Percentiles rank a stretch among this genome's conserved stretches.
phyloP scores from a whole-genome alignment of 2,113 vertebrate species.

The Archilochus colubris region DNA sequence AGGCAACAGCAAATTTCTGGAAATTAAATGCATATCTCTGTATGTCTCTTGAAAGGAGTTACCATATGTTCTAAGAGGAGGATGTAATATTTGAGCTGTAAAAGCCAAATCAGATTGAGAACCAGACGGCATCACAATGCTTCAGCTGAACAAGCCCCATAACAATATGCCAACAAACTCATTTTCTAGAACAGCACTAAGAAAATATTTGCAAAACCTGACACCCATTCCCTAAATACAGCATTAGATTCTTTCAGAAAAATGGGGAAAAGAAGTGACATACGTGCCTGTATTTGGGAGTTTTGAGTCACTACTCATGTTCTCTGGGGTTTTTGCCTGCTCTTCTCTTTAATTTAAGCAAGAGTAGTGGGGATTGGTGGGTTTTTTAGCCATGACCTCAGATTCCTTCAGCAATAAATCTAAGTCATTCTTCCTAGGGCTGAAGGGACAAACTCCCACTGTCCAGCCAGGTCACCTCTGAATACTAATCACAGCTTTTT shows the following conservation, averaged over 20 bases:
- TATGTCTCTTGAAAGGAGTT: conserved; percentile 40
- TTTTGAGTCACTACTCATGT: not conserved
- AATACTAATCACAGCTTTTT: not conserved
- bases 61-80: conserved; percentile 67
- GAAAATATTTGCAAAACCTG: conserved; percentile 79
- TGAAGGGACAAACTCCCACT: not conserved
- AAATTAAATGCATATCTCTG: conserved; percentile 46
- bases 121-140: conserved; percentile 77
- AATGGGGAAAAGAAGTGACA: not conserved
- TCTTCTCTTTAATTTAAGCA: not conserved
- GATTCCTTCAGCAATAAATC: not conserved
- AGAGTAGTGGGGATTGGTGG: not conserved
- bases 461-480: not conserved
- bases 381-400: not conserved
- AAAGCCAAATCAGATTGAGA: conserved; percentile 76
- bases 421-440: not conserved
- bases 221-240: conserved; percentile 71
- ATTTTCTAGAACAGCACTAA: conserved; percentile 73
- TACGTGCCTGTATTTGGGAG: not conserved
- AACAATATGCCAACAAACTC: conserved; percentile 74
- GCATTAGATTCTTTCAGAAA: conserved; percentile 60
- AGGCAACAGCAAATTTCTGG: conserved; percentile 14
- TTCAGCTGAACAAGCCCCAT: conserved; percentile 71
- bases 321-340: not conserved
- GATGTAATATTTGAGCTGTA: conserved; percentile 72